Conservation (phyloP, 2,888 invertebrate genomes). For the Synergus japonicus region DNA sequence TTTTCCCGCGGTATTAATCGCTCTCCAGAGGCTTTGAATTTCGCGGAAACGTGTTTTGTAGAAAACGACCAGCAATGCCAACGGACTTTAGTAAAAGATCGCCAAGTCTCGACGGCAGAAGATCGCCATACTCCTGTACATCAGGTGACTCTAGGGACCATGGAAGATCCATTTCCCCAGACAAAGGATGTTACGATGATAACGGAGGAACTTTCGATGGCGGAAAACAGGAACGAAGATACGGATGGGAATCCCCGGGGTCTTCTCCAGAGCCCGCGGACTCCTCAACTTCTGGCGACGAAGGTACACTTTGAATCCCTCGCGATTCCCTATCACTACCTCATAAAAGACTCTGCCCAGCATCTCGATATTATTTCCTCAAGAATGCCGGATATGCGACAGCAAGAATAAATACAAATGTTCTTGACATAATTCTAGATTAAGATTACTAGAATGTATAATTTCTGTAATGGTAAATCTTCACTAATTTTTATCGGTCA, state of each 20-base stretch:
- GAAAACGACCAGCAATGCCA: constrained; percentile 71
- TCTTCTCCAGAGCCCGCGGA: constrained; percentile 74
- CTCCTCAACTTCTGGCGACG: constrained; percentile 75
- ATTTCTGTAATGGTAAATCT: not conserved
- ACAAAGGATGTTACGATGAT: constrained; percentile 55
- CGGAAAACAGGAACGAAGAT: constrained; percentile 44
- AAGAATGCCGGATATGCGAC: not conserved
- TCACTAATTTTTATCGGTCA: not conserved
- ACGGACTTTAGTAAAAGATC: constrained; percentile 71
- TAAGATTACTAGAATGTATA: not conserved
- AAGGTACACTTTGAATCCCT: constrained; percentile 65
- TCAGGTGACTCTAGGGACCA: constrained; percentile 55
- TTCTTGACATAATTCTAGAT: constrained; percentile 11
- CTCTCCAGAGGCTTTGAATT: not conserved
- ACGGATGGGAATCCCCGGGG: constrained; percentile 61
- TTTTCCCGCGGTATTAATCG: not conserved
- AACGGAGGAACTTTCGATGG: constrained; percentile 57
- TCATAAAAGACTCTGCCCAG: not conserved
- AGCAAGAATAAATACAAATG: constrained; percentile 3
- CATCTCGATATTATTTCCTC: not conserved
- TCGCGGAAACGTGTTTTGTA: constrained; percentile 48
- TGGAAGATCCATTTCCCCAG: constrained; percentile 59
- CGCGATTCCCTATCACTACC: not conserved
- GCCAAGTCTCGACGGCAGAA: constrained; percentile 62
- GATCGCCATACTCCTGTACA: constrained; percentile 49